Percentiles rank a stretch among this genome's conserved stretches.
Conservation (phyloP, 2,113 vertebrate genomes). For the Isurus oxyrinchus region DNA sequence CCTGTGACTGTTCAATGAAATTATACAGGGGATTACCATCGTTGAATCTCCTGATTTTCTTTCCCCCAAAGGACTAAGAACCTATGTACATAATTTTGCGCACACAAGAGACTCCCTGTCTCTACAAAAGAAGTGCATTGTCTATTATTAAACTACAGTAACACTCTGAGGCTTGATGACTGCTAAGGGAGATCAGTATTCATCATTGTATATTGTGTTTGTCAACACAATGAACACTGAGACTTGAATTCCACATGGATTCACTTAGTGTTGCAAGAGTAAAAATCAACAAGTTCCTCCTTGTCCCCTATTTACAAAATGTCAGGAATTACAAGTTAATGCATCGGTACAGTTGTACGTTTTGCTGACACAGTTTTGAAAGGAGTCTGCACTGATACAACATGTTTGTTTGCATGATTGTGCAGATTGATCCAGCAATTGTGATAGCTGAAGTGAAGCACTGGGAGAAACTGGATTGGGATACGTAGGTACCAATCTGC, state of each 20-base stretch:
- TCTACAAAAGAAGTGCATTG: slow-evolving; percentile 28
- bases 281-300: background rate
- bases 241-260: slow-evolving; percentile 25
- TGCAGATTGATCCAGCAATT: background rate
- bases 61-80: background rate
- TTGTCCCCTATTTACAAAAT: background rate
- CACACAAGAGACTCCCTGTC: slow-evolving; percentile 30
- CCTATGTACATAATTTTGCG: slow-evolving; percentile 26
- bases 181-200: slow-evolving; percentile 16
- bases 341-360: background rate
- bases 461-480: background rate
- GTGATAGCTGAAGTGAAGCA: background rate
- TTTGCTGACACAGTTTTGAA: background rate
- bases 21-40: background rate
- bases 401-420: background rate
- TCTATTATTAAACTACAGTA: slow-evolving; percentile 34
- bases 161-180: slow-evolving; percentile 3
- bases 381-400: background rate
- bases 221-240: slow-evolving; percentile 34
- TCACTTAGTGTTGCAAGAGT: slow-evolving; percentile 19
- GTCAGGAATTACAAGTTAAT: background rate
- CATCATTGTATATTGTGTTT: slow-evolving; percentile 34
- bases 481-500: background rate
- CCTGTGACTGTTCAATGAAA: background rate
- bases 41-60: background rate